Evolutionary conservation across 1,140 invertebrate genomes (phyloP), one percentile per base, ranked within the genome.

Genomic region (Zaprionus gabonicus): DNA sequence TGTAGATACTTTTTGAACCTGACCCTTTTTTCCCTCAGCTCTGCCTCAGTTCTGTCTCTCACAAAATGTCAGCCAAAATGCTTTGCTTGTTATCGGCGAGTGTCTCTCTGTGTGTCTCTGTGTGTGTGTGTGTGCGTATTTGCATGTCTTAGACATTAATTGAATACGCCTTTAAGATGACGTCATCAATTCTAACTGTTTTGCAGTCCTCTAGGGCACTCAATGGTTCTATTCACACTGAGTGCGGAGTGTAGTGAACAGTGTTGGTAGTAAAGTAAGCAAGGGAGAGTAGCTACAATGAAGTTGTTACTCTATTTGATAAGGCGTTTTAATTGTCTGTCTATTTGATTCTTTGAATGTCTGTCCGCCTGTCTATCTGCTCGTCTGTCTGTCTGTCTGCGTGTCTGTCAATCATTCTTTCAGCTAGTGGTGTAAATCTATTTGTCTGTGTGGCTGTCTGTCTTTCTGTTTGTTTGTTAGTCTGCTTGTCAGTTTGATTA

Each of bases 41-140:
- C 23, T 23, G 23, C 23, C 12, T 3, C 38, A 27, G 15, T 28
- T 31, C 15, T 10, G 10, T 13, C 5, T 17, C 17, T 36, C 44
- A 28, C 63, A 59, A 34, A 73, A 59, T 74, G 56, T 58, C 71
- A 73, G 71, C 27, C 34, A 67, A 53, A 73, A 73, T 53, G 64
- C 28, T n/a, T 31, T 66, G 64, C 69, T 57, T 57, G 62, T 66
- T 72, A 72, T 73, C 64, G n/a, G 23, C 36, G 41, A 49, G 34
- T 49, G 34, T 20, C 20, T 20, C 20, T 20, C 20, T 20, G 20
- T 34, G 28, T 1, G 23, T n/a, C n/a, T n/a, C n/a, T 23, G 1
- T 46, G 17, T 20, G 10, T 44, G 28, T 10, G 51, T n/a, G 59
- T 65, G 36, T 34, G 10, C 31, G 15, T 71, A 25, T 27, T 34